These are phyloP conservation scores for Pogonus chalceus DNA, from an alignment of 1,140 invertebrate genomes.

Conservation along the genomic window DNA sequence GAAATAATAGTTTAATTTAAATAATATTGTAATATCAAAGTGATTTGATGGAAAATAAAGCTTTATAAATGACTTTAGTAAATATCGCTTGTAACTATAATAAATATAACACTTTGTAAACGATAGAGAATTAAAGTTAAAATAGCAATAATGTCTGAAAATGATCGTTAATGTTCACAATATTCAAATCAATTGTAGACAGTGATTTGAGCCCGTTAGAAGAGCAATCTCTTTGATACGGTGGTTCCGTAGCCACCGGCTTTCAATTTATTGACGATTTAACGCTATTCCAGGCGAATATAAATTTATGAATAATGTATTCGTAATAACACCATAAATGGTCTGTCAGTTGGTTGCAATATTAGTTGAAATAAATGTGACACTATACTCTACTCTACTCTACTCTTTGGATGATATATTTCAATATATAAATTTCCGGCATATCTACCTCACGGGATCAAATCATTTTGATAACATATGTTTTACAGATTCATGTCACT, in stretches of 20 bases:
- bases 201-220: neutral
- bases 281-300: neutral
- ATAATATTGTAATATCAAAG: too few species aligned
- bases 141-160: too few species aligned
- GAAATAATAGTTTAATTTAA: too few species aligned
- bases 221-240: neutral
- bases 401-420: neutral
- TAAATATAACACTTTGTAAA: too few species aligned
- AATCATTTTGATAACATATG: neutral
- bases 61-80: too few species aligned
- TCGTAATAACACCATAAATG: neutral
- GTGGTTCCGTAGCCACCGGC: neutral
- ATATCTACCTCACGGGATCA: neutral
- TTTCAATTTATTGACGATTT: neutral
- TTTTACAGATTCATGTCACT: too few species aligned
- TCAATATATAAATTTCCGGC: neutral
- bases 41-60: too few species aligned
- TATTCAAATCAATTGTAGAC: too few species aligned
- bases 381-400: neutral
- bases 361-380: neutral
- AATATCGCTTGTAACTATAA: too few species aligned
- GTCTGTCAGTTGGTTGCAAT: neutral
- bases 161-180: too few species aligned
- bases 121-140: too few species aligned
- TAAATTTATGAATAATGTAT: neutral